Evolutionary conservation across 1,140 invertebrate genomes (phyloP).

Genomic region (Popillia japonica): DNA sequence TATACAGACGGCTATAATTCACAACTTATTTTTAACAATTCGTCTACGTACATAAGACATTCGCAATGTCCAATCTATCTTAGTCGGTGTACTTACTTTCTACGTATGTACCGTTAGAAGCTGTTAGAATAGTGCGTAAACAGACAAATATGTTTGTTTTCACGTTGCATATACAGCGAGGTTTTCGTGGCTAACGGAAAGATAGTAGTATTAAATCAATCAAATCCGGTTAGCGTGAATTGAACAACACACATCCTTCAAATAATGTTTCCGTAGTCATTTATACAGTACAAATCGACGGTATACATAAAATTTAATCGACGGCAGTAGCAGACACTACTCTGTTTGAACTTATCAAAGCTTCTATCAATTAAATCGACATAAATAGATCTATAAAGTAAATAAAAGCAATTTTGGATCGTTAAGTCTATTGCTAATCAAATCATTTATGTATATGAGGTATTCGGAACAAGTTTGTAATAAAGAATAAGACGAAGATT

Average conservation of each 20-base stretch:
- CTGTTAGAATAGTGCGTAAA: no score
- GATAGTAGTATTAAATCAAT: constrained; percentile 1
- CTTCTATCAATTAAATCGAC: neutral
- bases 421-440: neutral
- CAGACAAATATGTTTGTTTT: neutral
- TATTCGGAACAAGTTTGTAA: neutral
- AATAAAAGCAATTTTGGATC: neutral
- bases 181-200: neutral
- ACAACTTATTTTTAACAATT: no score
- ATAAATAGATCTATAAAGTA: neutral
- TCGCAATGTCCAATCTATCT: no score
- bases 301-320: neutral
- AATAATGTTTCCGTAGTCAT: constrained; percentile 5
- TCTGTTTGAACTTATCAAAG: neutral
- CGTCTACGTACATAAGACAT: no score
- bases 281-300: neutral
- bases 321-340: neutral
- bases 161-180: neutral
- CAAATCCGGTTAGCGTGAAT: constrained; percentile 5
- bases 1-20: no score
- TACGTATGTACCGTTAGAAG: no score
- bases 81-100: no score
- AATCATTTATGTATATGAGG: neutral
- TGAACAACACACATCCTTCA: constrained; percentile 6
- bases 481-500: neutral